Base-by-base conservation (phyloP, 1,140 invertebrate species). In the Microplitis demolitor region DNA sequence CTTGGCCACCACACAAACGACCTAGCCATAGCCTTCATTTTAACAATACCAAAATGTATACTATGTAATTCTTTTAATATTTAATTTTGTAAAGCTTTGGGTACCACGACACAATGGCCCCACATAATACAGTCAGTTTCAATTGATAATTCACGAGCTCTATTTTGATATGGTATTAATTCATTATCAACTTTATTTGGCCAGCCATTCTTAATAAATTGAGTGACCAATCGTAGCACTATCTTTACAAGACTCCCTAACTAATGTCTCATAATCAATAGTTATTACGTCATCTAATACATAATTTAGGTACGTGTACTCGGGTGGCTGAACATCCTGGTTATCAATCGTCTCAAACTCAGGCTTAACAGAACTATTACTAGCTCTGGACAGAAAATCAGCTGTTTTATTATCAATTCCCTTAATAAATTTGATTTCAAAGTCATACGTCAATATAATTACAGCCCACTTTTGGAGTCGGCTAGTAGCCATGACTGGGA, bases 141-240 rank as follows among this genome's bases (percentile, higher is more conserved):
- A n/a, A 24, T 8, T 24, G 53, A 58, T 60, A 60, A 69, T 37
- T 58, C 66, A 8, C 31, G 34, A 14, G 35, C 34, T 71, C 67
- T 51, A 56, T 69, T 51, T 69, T 16, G 35, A 35, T 67, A 72
- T 14, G 37, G 35, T 53, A 35, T 11, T 14, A 69, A 37, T 6
- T n/a, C 37, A 53, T 51, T 16, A 16, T 71, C 60, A 33, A 74
- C 66, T 53, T 74, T 69, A 6, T 69, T 56, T 11, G 75, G 75
- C 72, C 77, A 70, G 66, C 72, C 75, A 70, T 61, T 73, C 53
- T 56, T 67, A 66, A 69, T 69, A 54, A 66, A 70, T 62, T 70
- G 69, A 69, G 45, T 74, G 63, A 72, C 73, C 53, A 66, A 64
- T 31, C 53, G 54, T 31, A 76, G 60, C 2, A 72, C 61, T n/a